Conservation (phyloP, 2,113 vertebrate genomes). For the Caranx ignobilis region DNA sequence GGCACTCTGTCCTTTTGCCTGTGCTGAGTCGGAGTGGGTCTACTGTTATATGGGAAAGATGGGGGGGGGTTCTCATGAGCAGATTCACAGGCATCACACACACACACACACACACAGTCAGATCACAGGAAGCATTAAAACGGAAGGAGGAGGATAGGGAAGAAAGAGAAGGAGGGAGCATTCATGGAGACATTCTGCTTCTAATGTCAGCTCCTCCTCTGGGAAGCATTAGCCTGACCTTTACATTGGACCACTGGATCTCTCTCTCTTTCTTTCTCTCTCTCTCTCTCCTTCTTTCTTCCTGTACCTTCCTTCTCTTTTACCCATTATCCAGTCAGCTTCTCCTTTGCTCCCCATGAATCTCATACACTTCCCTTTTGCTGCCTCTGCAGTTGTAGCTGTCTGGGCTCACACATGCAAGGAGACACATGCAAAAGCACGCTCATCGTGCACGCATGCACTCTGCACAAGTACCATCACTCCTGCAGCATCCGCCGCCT, state of each 20-base stretch:
- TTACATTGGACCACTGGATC: constrained; percentile 65
- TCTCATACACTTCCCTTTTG: constrained; percentile 44
- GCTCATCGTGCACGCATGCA: constrained; percentile 11
- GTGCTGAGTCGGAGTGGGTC: constrained; percentile 35
- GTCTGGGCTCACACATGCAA: constrained; percentile 27
- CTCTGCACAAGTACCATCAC: not conserved
- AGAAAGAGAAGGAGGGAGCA: constrained; percentile 47
- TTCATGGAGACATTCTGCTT: constrained; percentile 78
- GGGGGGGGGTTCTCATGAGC: constrained; percentile 27
- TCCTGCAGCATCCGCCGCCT: constrained; percentile 11
- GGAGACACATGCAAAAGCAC: constrained; percentile 36
- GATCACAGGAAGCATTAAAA: constrained; percentile 59
- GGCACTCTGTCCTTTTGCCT: constrained; percentile 49
- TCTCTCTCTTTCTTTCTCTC: constrained; percentile 43
- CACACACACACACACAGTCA: constrained; percentile 34
- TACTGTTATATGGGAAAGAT: constrained; percentile 30
- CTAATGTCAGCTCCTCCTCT: constrained; percentile 80
- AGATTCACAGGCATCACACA: constrained; percentile 40
- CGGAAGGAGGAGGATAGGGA: constrained; percentile 37
- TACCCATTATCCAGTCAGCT: constrained; percentile 68
- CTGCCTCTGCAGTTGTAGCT: constrained; percentile 53
- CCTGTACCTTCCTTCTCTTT: constrained; percentile 41
- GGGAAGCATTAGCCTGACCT: constrained; percentile 82
- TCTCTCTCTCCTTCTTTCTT: constrained; percentile 26
- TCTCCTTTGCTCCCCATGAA: constrained; percentile 56